Percentiles rank a stretch among this genome's conserved stretches.
phyloP scores from a whole-genome alignment of 1,140 invertebrate species.

The Eumeta japonica region DNA sequence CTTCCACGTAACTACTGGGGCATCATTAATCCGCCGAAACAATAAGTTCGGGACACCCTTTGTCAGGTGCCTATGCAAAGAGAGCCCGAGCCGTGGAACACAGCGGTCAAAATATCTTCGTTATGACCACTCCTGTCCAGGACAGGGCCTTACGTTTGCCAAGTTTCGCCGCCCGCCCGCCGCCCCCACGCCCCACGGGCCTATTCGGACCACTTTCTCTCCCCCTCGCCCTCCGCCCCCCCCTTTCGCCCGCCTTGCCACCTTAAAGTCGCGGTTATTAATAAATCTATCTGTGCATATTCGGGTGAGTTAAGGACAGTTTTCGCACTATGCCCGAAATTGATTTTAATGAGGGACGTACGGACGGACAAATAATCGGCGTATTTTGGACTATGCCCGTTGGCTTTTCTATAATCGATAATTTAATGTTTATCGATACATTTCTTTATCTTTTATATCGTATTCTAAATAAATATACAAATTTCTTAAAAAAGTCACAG shows the following conservation, averaged over 20 bases:
- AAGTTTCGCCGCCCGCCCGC: slow-evolving; percentile 21
- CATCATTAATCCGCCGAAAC: slow-evolving; percentile 26
- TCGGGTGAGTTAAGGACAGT: slow-evolving; percentile 43
- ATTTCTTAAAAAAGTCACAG: too few species aligned
- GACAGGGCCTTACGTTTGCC: slow-evolving; percentile 48
- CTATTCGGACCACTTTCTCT: slow-evolving; percentile 9
- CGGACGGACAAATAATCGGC: too few species aligned
- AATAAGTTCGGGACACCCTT: slow-evolving; percentile 41
- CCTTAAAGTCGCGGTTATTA: slow-evolving; percentile 32
- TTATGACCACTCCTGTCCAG: slow-evolving; percentile 53
- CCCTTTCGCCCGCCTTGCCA: background rate
- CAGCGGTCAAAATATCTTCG: slow-evolving; percentile 52
- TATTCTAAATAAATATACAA: too few species aligned
- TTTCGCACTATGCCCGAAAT: slow-evolving; percentile 5
- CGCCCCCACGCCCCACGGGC: background rate
- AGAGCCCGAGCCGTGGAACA: slow-evolving; percentile 13
- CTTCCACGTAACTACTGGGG: too few species aligned
- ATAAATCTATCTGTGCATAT: slow-evolving; percentile 56
- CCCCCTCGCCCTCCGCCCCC: slow-evolving; percentile 20
- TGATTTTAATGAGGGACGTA: too few species aligned
- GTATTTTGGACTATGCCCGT: too few species aligned
- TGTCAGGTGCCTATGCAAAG: slow-evolving; percentile 27
- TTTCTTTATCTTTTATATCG: too few species aligned
- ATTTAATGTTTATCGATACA: too few species aligned
- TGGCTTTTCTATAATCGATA: too few species aligned